Base-by-base conservation (phyloP, 2,888 invertebrate genomes). In the Stictocephala bisonia region DNA sequence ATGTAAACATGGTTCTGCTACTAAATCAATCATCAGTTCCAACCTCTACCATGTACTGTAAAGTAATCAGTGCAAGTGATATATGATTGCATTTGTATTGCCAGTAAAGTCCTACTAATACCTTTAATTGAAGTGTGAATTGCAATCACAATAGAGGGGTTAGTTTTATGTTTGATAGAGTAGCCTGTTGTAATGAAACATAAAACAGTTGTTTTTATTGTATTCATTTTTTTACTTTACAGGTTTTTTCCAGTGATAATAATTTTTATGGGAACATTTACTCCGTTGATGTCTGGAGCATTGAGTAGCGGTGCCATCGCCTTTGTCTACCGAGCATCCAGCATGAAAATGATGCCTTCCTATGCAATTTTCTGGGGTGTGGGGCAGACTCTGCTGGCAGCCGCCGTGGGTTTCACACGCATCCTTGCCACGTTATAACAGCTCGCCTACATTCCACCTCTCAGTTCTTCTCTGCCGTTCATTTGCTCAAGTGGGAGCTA, bases 341-440 rank as follows among this genome's bases (percentile, higher is more conserved):
- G 91, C 83, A 88, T 95, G 83, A 90, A 91, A 80, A 96, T 97
- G 96, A 90, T 92, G 75, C 94, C 95, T 48, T 89, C 96, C 74
- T 95, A 96, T 84, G 96, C 97, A 69, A 89, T 97, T 85, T 88
- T 97, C 79, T 97, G 96, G 95, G 97, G 97, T 72, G 91, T 96
- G 68, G 97, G 96, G 77, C 97, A 97, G 85, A 97, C 97, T 70
- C 87, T 95, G 76, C 86, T 95, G 53, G 93, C 95, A 60, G 94
- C 94, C 77, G 93, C 95, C 79, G 90, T 97, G 81, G 97, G 97
- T 73, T 96, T 96, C 83, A 95, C 96, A 75, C 89, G 97, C 83
- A 95, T 97, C 80, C 87, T 97, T 81, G 97, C 97, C 68, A 97
- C 97, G 72, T 88, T 96, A 73, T 77, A 77, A 76, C 75, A 71